phyloP scores from a whole-genome alignment of 2,113 vertebrate genomes.

The Oxyruncus cristatus region DNA sequence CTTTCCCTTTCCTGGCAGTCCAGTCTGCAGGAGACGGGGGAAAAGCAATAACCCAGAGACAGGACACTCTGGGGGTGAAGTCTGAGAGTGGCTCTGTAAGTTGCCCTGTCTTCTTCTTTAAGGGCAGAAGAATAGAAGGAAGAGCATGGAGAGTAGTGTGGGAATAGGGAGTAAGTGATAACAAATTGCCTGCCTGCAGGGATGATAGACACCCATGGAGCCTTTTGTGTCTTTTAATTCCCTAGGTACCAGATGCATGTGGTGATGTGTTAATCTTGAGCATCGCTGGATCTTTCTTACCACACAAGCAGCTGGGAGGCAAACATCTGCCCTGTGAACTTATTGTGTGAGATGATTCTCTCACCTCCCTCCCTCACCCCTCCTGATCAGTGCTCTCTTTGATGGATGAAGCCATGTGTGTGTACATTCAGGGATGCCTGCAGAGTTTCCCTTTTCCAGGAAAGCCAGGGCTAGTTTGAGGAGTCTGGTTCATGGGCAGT shows the following conservation, averaged over 20 bases:
- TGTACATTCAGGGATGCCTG: not conserved
- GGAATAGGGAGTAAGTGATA: not conserved
- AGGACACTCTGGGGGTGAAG: not conserved
- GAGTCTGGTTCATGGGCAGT: not conserved
- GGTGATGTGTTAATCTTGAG: not conserved
- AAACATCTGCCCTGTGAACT: not conserved
- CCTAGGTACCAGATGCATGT: not conserved
- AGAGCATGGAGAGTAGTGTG: not conserved
- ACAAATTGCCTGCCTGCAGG: not conserved
- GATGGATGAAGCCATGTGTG: not conserved
- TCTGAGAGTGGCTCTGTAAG: not conserved
- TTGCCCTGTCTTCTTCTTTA: not conserved
- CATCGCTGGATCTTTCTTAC: not conserved
- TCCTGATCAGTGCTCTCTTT: accelerated
- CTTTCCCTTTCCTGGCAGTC: not conserved
- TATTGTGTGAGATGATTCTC: not conserved
- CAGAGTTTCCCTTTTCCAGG: not conserved
- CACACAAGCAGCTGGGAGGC: not conserved
- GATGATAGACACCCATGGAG: not conserved
- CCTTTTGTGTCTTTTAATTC: not conserved
- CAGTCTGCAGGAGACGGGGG: not conserved
- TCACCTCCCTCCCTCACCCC: not conserved
- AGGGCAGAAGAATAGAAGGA: not conserved
- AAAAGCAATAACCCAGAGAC: not conserved
- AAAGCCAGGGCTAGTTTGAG: not conserved